phyloP scores from a whole-genome alignment of 2,888 invertebrate species.

The Antitype chi region DNA sequence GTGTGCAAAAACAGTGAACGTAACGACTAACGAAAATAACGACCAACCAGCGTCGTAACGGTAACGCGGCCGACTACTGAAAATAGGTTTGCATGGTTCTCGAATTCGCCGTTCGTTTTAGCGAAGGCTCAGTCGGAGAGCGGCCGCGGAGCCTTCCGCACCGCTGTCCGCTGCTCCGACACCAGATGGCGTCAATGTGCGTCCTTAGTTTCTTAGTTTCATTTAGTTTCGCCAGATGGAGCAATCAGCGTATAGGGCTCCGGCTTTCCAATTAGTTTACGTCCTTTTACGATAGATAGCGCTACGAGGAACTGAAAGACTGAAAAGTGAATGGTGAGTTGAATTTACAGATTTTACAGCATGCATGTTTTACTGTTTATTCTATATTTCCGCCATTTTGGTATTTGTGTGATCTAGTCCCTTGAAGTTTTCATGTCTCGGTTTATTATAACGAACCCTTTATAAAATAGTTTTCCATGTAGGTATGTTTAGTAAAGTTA shows the following conservation, averaged over 20 bases:
- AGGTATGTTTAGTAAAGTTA: neutral
- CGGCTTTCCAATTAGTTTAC: conserved; percentile 64
- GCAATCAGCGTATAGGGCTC: conserved; percentile 61
- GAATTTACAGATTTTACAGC: conserved; percentile 14
- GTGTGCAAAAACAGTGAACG: conserved; percentile 57
- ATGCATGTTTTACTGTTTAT: conserved; percentile 1
- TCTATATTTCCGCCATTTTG: neutral
- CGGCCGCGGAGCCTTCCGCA: conserved; percentile 82
- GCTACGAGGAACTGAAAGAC: conserved; percentile 73
- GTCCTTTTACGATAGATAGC: conserved; percentile 78
- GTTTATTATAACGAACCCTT: neutral
- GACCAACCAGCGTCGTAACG: conserved; percentile 76
- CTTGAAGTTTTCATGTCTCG: neutral
- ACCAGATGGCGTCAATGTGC: conserved; percentile 80
- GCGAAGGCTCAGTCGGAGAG: conserved; percentile 79
- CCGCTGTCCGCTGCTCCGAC: conserved; percentile 60
- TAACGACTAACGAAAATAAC: conserved; percentile 85
- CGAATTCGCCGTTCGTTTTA: conserved; percentile 76
- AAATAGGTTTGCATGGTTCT: conserved; percentile 75
- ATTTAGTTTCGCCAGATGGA: conserved; percentile 79
- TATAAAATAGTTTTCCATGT: neutral
- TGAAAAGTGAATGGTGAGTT: conserved; percentile 68
- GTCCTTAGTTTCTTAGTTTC: conserved; percentile 70
- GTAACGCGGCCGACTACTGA: conserved; percentile 75
- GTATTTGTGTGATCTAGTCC: neutral